Percentiles rank a stretch among this genome's conserved stretches.
These are phyloP conservation scores for Actenoides lindsayi DNA, from an alignment of 2,113 vertebrate species.

Conservation along the genomic window DNA sequence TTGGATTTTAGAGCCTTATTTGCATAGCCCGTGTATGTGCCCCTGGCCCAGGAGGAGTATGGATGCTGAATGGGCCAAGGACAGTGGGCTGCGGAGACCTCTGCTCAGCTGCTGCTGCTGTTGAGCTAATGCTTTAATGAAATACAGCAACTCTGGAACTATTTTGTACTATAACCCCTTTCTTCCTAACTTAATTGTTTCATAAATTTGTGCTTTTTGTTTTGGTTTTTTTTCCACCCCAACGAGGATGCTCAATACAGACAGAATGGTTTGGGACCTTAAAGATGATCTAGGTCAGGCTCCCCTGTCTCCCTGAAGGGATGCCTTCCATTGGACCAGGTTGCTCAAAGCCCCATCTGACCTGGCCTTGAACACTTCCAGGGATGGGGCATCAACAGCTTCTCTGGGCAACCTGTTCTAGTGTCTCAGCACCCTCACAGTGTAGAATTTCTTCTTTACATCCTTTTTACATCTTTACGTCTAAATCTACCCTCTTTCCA, in stretches of 20 bases:
- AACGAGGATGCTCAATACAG: fast-evolving
- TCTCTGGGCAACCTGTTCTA: neutral
- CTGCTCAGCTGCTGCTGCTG: fast-evolving
- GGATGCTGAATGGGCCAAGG: fast-evolving
- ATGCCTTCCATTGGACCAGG: neutral
- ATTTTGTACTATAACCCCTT: neutral
- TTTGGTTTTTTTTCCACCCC: neutral
- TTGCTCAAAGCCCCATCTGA: neutral
- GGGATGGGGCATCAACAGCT: neutral
- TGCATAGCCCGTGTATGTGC: neutral
- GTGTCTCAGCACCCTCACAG: neutral
- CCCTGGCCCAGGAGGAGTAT: fast-evolving
- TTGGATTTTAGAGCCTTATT: neutral
- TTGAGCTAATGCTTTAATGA: no score
- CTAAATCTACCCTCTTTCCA: neutral
- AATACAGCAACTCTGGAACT: neutral
- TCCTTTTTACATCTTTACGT: no score
- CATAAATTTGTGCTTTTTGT: neutral
- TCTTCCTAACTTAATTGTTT: neutral
- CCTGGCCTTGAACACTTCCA: neutral
- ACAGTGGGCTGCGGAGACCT: neutral
- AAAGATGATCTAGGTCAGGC: neutral
- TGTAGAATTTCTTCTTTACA: neutral
- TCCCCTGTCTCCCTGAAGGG: neutral
- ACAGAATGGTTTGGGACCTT: neutral